phyloP scores from a whole-genome alignment of 2,797 vertebrate species.

The Gymnoscopelus braueri region DNA sequence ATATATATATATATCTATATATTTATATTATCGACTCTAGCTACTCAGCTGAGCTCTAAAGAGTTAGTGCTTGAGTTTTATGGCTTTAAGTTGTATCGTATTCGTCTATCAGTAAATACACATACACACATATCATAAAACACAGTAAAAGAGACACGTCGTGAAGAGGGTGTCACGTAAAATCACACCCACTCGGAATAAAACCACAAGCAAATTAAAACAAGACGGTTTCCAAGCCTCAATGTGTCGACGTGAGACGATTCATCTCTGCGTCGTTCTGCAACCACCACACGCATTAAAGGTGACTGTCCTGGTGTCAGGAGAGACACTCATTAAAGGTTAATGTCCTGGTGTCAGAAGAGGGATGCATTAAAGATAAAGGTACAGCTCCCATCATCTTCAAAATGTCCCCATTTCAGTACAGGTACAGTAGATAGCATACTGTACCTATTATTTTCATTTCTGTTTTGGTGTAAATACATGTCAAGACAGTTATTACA shows the following conservation, averaged over 20 bases:
- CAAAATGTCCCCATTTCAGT: slow-evolving; percentile 27
- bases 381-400: slow-evolving; percentile 51
- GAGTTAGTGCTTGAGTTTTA: slow-evolving; percentile 86
- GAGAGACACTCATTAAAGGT: too few species aligned
- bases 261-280: slow-evolving; percentile 22
- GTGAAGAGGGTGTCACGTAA: slow-evolving; percentile 63
- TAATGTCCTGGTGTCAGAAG: too few species aligned
- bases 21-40: slow-evolving; percentile 72
- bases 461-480: too few species aligned
- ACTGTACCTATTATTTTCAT: too few species aligned
- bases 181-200: slow-evolving; percentile 67
- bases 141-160: slow-evolving; percentile 71
- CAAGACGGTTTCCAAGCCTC: slow-evolving; percentile 65
- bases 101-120: slow-evolving; percentile 77
- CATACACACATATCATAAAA: slow-evolving; percentile 60
- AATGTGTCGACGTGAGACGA: slow-evolving; percentile 39
- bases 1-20: slow-evolving; percentile 11
- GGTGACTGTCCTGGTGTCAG: too few species aligned
- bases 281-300: slow-evolving; percentile 12
- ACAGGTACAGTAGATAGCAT: slow-evolving; percentile 53
- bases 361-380: slow-evolving; percentile 45
- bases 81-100: slow-evolving; percentile 85
- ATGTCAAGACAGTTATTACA: slow-evolving; percentile 29
- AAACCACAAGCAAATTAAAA: slow-evolving; percentile 61
- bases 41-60: slow-evolving; percentile 82